These are phyloP conservation scores for Hippasteria phrygiana DNA, from an alignment of 53 echinoderm and acorn worm species.

Conservation along the genomic window DNA sequence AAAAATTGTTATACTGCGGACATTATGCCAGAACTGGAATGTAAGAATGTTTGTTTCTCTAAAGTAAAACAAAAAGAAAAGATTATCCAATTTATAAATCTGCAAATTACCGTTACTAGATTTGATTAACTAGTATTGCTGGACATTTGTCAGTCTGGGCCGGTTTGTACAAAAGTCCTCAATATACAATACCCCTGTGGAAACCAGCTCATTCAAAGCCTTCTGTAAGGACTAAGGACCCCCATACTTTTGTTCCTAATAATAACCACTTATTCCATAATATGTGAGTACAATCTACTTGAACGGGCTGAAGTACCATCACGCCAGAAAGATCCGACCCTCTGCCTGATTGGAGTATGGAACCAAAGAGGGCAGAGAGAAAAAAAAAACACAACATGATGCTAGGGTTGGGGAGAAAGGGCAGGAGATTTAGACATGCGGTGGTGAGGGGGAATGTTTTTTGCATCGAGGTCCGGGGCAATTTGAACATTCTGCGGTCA, in stretches of 20 bases:
- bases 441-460: background rate
- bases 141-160: background rate
- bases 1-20: too few species aligned
- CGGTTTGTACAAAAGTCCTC: background rate
- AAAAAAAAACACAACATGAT: background rate
- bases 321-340: conserved; percentile 8
- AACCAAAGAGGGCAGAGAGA: background rate
- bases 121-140: too few species aligned
- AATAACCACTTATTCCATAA: conserved; percentile 66
- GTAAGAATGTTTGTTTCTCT: too few species aligned
- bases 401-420: conserved; percentile 41
- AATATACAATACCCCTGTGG: background rate
- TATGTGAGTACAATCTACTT: conserved; percentile 63
- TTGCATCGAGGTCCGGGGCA: conserved; percentile 19
- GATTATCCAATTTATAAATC: too few species aligned
- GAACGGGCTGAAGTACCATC: conserved; percentile 54
- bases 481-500: conserved; percentile 13
- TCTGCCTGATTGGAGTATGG: conserved; percentile 2
- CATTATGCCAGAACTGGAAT: too few species aligned
- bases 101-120: too few species aligned
- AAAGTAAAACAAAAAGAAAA: too few species aligned
- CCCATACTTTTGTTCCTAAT: conserved; percentile 54
- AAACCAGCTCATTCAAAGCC: conserved; percentile 9
- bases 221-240: background rate
- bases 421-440: conserved; percentile 2